phyloP scores from a whole-genome alignment of 2,113 vertebrate genomes.

The Puffinus mauretanicus region DNA sequence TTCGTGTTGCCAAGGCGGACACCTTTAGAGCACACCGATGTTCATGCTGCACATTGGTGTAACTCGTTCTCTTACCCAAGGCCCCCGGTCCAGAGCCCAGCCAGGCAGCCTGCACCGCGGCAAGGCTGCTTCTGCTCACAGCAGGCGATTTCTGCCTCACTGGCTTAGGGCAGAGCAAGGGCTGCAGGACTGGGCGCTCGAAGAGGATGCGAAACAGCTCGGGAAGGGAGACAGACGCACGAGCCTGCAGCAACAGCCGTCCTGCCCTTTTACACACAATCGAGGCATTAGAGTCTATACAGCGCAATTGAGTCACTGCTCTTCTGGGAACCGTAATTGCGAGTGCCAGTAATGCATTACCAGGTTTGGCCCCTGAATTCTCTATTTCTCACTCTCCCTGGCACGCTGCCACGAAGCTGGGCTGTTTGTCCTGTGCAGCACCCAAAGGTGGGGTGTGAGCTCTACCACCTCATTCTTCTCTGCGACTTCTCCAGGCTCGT shows the following conservation, averaged over 20 bases:
- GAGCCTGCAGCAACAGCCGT: neutral
- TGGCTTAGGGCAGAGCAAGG: rapidly evolving
- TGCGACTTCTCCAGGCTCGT: rapidly evolving
- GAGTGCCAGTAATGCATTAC: too few species aligned
- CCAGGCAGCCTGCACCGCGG: rapidly evolving
- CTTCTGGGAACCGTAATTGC: neutral
- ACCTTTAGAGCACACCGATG: neutral
- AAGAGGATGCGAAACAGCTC: neutral
- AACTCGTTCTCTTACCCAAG: too few species aligned
- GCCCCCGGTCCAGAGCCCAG: neutral
- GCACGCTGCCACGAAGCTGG: neutral
- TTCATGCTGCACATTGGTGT: neutral
- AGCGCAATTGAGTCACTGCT: neutral
- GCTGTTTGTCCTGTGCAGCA: neutral
- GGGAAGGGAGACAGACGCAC: neutral
- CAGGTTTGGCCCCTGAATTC: neutral
- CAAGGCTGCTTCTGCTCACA: neutral
- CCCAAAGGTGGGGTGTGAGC: too few species aligned
- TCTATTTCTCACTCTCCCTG: neutral
- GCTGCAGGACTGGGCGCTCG: rapidly evolving
- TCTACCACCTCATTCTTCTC: too few species aligned
- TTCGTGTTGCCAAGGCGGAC: neutral
- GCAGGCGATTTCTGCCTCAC: rapidly evolving
- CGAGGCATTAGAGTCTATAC: neutral
- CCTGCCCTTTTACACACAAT: neutral